Percentiles rank a stretch among this genome's conserved stretches.
Evolutionary conservation across 2,888 invertebrate genomes (phyloP).

Genomic region (Cataglyphis livida): DNA sequence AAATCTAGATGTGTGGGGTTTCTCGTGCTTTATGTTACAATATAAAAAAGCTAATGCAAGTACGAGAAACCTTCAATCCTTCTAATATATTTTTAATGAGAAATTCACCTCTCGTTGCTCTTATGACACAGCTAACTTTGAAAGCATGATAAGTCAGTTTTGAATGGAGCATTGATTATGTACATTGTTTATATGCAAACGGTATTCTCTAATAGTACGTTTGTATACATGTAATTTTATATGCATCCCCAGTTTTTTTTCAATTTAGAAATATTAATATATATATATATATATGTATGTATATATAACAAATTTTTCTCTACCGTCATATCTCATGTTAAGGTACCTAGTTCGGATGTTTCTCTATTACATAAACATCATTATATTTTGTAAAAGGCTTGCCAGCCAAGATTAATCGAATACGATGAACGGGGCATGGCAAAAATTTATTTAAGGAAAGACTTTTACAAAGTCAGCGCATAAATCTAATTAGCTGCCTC

Average conservation of each 20-base stretch:
- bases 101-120: constrained; percentile 8
- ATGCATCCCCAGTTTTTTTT: constrained; percentile 65
- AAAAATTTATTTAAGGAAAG: constrained; percentile 71
- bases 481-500: constrained; percentile 82
- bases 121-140: constrained; percentile 44
- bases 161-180: constrained; percentile 73
- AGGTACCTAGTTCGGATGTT: constrained; percentile 78
- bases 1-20: neutral
- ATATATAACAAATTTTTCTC: constrained; percentile 76
- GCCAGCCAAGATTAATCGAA: constrained; percentile 49
- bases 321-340: constrained; percentile 74
- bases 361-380: constrained; percentile 72
- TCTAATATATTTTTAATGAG: constrained; percentile 21
- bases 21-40: constrained; percentile 24
- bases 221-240: constrained; percentile 78
- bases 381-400: constrained; percentile 72
- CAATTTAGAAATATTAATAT: constrained; percentile 82
- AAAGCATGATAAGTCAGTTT: constrained; percentile 71
- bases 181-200: constrained; percentile 78
- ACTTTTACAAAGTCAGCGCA: constrained; percentile 73
- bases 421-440: constrained; percentile 48
- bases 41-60: constrained; percentile 44
- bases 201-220: constrained; percentile 78
- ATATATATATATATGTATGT: constrained; percentile 67
- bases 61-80: constrained; percentile 34